Conservation (phyloP, 1,140 invertebrate genomes). For the Mizuhopecten yessoensis region DNA sequence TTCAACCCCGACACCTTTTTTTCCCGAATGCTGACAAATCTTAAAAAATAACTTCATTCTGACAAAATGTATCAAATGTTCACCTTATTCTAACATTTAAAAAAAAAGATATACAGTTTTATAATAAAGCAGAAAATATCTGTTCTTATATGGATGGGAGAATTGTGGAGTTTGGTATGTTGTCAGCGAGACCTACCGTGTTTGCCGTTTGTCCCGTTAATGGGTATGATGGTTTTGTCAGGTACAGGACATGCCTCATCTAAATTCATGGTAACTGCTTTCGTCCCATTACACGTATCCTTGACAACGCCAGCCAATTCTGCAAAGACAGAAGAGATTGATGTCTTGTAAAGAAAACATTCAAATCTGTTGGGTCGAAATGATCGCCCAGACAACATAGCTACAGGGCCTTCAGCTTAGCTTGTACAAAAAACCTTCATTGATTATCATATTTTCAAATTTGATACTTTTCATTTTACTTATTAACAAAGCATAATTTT, state of each 20-base stretch:
- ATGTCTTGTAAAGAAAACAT: neutral
- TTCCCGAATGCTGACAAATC: too few species aligned
- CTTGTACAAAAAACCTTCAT: too few species aligned
- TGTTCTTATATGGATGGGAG: neutral
- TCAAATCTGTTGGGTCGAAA: neutral
- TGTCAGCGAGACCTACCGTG: neutral
- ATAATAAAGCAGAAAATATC: neutral
- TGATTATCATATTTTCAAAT: too few species aligned
- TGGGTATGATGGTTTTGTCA: neutral
- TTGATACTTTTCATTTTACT: too few species aligned
- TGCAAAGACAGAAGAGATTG: neutral
- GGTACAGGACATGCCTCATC: neutral
- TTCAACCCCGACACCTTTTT: too few species aligned
- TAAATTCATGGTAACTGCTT: neutral
- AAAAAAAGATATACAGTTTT: too few species aligned
- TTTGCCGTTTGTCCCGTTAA: neutral
- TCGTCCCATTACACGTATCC: constrained; percentile 11
- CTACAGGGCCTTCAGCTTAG: too few species aligned
- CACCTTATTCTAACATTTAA: too few species aligned
- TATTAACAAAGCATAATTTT: too few species aligned
- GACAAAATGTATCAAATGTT: too few species aligned
- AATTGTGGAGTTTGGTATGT: neutral
- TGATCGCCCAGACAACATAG: too few species aligned
- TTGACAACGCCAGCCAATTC: constrained; percentile 31
- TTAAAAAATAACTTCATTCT: too few species aligned